These are phyloP conservation scores for Dryas iulia DNA, from an alignment of 1,140 invertebrate genomes.

Conservation along the genomic window DNA sequence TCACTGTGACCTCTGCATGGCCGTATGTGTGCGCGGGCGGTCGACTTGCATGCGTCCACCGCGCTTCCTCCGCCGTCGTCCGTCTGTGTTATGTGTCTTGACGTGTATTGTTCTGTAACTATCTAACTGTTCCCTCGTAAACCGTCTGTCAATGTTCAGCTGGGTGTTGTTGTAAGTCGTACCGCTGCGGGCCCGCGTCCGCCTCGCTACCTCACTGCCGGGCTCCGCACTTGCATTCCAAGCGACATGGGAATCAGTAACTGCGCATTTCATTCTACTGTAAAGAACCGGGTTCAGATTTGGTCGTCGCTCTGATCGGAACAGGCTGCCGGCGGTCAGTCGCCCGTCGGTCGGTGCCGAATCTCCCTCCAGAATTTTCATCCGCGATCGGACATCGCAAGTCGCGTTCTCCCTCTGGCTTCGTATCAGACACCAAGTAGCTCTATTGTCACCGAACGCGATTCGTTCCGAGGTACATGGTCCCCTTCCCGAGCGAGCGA, in stretches of 20 bases:
- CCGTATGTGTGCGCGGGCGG: conserved; percentile 66
- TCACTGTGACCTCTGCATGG: conserved; percentile 75
- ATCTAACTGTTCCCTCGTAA: conserved; percentile 50
- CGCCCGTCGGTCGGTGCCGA: conserved; percentile 34
- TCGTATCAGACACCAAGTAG: conserved; percentile 56
- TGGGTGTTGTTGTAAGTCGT: conserved; percentile 59
- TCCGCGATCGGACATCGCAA: conserved; percentile 52
- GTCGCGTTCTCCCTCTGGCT: conserved; percentile 50
- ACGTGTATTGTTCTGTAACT: conserved; percentile 72
- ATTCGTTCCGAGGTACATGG: conserved; percentile 81
- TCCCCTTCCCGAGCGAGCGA: conserved; percentile 78
- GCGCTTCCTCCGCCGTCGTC: conserved; percentile 51
- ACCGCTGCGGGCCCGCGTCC: conserved; percentile 45
- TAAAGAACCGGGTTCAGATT: conserved; percentile 33
- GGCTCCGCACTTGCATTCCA: conserved; percentile 78
- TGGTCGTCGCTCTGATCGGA: conserved; percentile 35
- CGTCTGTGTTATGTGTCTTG: conserved; percentile 78
- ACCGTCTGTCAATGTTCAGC: conserved; percentile 58
- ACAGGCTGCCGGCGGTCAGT: conserved; percentile 27
- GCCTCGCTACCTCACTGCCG: conserved; percentile 55
- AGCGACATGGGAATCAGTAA: conserved; percentile 78
- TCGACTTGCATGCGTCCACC: conserved; percentile 67
- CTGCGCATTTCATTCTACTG: conserved; percentile 57
- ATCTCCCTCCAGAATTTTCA: conserved; percentile 44
- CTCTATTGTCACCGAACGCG: conserved; percentile 64